Conservation (phyloP, 2,888 invertebrate species). For the Entomobrya multifasciata region DNA sequence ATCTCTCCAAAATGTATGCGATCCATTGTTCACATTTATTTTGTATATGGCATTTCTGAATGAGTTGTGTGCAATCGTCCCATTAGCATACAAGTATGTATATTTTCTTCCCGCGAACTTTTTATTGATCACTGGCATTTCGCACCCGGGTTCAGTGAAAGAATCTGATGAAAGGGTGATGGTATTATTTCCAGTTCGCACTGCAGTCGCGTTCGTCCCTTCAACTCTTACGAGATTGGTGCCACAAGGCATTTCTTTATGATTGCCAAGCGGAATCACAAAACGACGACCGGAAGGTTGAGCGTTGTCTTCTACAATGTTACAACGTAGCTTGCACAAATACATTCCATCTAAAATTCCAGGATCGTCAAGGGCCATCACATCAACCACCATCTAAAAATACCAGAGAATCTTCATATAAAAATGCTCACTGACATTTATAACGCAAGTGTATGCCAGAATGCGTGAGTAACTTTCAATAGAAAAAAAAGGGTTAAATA, state of each 20-base stretch:
- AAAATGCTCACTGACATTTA: neutral
- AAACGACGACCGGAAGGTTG: slow-evolving; percentile 77
- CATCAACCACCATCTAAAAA: slow-evolving; percentile 80
- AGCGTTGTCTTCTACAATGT: slow-evolving; percentile 74
- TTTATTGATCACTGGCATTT: slow-evolving; percentile 83
- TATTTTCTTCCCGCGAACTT: slow-evolving; percentile 81
- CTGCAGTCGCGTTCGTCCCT: slow-evolving; percentile 81
- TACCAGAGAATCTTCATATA: neutral
- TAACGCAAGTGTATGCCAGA: neutral
- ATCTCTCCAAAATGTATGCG: slow-evolving; percentile 69
- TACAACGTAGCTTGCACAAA: slow-evolving; percentile 80
- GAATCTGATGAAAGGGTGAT: slow-evolving; percentile 79
- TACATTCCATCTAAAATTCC: slow-evolving; percentile 81
- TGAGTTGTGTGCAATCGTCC: slow-evolving; percentile 80
- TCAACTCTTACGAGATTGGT: slow-evolving; percentile 81
- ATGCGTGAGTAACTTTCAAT: neutral
- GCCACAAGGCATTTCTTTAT: slow-evolving; percentile 79
- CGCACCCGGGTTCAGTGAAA: slow-evolving; percentile 81
- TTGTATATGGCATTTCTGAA: slow-evolving; percentile 80
- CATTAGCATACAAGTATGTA: slow-evolving; percentile 82
- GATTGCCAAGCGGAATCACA: slow-evolving; percentile 75
- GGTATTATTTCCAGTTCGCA: slow-evolving; percentile 80
- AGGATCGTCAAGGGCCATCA: slow-evolving; percentile 81
- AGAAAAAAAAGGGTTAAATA: too few relatives aligned
- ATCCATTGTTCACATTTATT: slow-evolving; percentile 70